Conservation (phyloP, 1,140 invertebrate genomes). For the Fopius arisanus region DNA sequence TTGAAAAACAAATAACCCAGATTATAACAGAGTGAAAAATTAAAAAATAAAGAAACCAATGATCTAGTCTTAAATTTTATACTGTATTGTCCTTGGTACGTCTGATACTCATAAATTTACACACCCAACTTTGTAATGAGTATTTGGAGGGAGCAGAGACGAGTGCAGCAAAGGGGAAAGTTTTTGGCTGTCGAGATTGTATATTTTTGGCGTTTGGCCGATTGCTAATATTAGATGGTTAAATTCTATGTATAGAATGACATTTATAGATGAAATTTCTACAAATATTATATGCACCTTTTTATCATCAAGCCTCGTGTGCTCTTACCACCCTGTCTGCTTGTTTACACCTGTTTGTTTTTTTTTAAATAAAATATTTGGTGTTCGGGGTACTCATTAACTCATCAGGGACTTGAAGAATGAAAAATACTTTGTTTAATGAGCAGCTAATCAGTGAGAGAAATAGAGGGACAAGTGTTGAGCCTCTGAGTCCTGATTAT, state of each 20-base stretch:
- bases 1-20: no score
- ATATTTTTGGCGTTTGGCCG: constrained; percentile 52
- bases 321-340: not conserved
- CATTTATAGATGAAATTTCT: constrained; percentile 45
- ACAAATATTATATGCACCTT: not conserved
- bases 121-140: not conserved
- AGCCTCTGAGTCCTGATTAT: no score
- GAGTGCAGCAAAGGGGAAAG: constrained; percentile 23
- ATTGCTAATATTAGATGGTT: constrained; percentile 53
- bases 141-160: not conserved
- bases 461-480: no score
- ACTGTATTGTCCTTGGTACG: no score
- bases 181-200: constrained; percentile 27
- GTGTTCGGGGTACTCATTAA: no score
- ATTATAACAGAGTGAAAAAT: no score
- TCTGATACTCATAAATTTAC: not conserved
- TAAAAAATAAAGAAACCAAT: no score
- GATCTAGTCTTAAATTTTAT: no score
- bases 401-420: no score
- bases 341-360: not conserved
- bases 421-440: no score
- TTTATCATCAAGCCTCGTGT: not conserved
- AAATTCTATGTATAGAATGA: constrained; percentile 52
- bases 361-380: no score
- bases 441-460: no score